These are phyloP conservation scores for Pogonognathellus flavescens DNA, from an alignment of 1,140 invertebrate species.

Conservation along the genomic window DNA sequence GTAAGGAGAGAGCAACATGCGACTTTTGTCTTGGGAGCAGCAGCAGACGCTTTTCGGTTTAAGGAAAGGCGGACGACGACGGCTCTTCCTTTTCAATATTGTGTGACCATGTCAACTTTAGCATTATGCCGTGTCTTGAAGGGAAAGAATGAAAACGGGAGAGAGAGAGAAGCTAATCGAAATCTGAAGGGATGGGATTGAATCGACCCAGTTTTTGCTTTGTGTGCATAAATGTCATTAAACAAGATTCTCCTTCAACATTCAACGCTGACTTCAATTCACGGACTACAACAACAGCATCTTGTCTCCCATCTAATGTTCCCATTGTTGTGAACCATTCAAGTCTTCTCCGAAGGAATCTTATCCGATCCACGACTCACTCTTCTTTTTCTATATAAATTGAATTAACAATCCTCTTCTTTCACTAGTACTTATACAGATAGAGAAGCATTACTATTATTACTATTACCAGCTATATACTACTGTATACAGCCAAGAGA, in stretches of 20 bases:
- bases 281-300: neutral
- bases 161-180: conserved; percentile 2
- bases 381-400: too few species aligned
- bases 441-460: too few species aligned
- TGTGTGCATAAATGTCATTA: conserved; percentile 50
- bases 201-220: conserved; percentile 24
- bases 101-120: conserved; percentile 24
- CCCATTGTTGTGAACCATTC: neutral
- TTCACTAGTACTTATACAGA: too few species aligned
- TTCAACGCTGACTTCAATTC: neutral
- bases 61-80: neutral
- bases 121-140: neutral
- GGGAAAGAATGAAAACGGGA: neutral
- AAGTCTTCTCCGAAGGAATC: too few species aligned
- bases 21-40: neutral
- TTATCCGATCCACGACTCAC: too few species aligned
- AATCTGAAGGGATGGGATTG: conserved; percentile 18
- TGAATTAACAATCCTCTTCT: too few species aligned
- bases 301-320: neutral
- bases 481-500: too few species aligned
- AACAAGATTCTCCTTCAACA: conserved; percentile 29
- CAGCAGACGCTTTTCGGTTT: neutral
- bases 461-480: too few species aligned
- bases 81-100: neutral
- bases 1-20: too few species aligned